Evolutionary conservation across 2,888 invertebrate species (phyloP).

Genomic region (Pharmacophagus antenor): DNA sequence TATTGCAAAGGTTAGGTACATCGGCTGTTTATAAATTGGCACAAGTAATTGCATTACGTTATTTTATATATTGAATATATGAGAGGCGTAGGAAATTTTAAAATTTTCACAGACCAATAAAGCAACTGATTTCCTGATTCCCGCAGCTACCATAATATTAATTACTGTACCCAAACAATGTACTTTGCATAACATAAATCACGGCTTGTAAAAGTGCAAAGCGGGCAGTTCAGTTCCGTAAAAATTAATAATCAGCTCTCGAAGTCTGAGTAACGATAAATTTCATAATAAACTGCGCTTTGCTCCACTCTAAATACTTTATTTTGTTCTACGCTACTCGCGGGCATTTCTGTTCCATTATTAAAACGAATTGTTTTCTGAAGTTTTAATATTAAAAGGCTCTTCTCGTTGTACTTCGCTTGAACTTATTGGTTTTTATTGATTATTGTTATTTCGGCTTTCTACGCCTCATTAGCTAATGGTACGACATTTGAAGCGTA

Average conservation of each 20-base stretch:
- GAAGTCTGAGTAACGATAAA: constrained; percentile 56
- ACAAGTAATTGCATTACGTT: too few relatives aligned
- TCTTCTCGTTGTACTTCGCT: constrained; percentile 45
- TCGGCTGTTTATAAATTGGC: too few relatives aligned
- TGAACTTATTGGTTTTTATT: constrained; percentile 30
- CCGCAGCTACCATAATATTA: not conserved
- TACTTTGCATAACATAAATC: constrained; percentile 20
- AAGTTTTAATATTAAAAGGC: constrained; percentile 63
- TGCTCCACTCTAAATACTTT: constrained; percentile 63
- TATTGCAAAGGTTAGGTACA: too few relatives aligned
- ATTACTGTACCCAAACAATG: constrained; percentile 10
- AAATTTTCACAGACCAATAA: too few relatives aligned
- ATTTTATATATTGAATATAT: too few relatives aligned
- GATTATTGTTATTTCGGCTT: constrained; percentile 24
- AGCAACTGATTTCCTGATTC: too few relatives aligned
- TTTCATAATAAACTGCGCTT: constrained; percentile 64
- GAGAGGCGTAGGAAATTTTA: not conserved
- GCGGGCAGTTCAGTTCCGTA: constrained; percentile 32
- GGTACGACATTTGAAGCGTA: too few relatives aligned
- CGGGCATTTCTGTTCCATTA: constrained; percentile 62
- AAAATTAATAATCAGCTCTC: constrained; percentile 51
- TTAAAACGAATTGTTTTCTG: constrained; percentile 71
- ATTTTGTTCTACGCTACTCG: constrained; percentile 60
- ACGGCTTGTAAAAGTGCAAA: constrained; percentile 33
- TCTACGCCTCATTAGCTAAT: constrained; percentile 9